These are phyloP conservation scores for Sarcophaga variegata DNA, from an alignment of 2,888 invertebrate species.

Conservation along the genomic window DNA sequence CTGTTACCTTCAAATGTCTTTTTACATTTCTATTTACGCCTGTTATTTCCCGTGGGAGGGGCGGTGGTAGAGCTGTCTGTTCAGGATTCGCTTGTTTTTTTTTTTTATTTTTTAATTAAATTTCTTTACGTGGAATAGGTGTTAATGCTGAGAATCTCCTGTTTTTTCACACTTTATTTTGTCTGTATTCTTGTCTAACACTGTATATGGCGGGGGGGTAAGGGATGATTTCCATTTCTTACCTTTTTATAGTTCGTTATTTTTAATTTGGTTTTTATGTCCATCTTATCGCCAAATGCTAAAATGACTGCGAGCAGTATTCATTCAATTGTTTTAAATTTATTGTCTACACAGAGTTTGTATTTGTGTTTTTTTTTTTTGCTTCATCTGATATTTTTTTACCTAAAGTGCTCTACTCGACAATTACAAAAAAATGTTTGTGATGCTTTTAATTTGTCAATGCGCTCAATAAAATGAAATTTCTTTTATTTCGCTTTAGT, in stretches of 20 bases:
- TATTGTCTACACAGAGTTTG: no score
- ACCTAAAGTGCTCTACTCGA: background rate
- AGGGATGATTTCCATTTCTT: background rate
- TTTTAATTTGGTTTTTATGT: slow-evolving; percentile 11
- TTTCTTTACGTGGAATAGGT: background rate
- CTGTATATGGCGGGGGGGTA: fast-evolving
- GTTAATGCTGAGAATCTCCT: background rate
- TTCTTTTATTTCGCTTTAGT: background rate
- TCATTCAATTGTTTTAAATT: slow-evolving; percentile 38
- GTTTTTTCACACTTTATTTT: background rate
- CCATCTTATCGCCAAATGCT: slow-evolving; percentile 1
- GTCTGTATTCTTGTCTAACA: background rate
- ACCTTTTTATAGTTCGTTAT: background rate
- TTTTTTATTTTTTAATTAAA: background rate
- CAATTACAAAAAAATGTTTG: background rate
- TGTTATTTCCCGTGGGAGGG: background rate
- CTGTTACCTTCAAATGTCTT: background rate
- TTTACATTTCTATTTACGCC: background rate
- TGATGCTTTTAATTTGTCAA: slow-evolving; percentile 9
- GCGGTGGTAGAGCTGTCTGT: background rate
- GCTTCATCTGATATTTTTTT: background rate
- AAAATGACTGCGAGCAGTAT: slow-evolving; percentile 32
- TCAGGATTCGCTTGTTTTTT: background rate
- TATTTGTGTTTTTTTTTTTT: background rate
- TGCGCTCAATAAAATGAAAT: background rate